Evolutionary conservation across 2,797 vertebrate genomes (phyloP).

Genomic region (Neostethus bicornis): DNA sequence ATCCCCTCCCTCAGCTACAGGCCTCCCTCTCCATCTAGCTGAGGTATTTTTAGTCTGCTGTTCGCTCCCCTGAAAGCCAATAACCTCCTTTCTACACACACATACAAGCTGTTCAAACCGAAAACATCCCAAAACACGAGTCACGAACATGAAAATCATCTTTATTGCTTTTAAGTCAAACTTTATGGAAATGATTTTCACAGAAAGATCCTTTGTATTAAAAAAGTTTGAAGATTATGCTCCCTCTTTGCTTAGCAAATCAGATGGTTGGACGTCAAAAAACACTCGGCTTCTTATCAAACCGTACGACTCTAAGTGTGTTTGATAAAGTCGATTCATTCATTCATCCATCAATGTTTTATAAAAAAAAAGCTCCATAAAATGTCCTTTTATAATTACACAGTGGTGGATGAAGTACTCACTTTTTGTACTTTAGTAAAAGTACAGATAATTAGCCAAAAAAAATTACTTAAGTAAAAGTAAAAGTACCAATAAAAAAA

Average conservation of each 20-base stretch:
- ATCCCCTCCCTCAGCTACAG: conserved; percentile 39
- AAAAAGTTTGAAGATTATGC: conserved; percentile 32
- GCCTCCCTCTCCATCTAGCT: conserved; percentile 43
- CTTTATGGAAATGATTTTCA: conserved; percentile 3
- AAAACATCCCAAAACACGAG: background rate
- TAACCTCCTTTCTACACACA: conserved; percentile 67
- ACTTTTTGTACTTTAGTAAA: no score
- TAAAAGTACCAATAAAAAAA: no score
- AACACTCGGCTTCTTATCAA: conserved; percentile 1
- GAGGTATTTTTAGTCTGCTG: conserved; percentile 70
- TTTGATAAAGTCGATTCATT: background rate
- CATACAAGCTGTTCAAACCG: background rate
- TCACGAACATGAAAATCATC: conserved; percentile 3
- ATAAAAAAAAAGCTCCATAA: no score
- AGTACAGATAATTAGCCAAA: no score
- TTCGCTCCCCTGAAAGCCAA: conserved; percentile 61
- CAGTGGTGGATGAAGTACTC: no score
- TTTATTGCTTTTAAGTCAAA: background rate
- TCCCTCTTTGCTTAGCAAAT: conserved; percentile 45
- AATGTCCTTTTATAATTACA: no score
- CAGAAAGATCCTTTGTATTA: conserved; percentile 9
- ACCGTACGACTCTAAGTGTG: background rate
- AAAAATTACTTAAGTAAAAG: no score
- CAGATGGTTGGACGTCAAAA: conserved; percentile 22
- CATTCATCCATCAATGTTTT: background rate